Percentiles rank a stretch among this genome's conserved stretches.
phyloP scores from a whole-genome alignment of 1,140 invertebrate species.

The Ips typographus region DNA sequence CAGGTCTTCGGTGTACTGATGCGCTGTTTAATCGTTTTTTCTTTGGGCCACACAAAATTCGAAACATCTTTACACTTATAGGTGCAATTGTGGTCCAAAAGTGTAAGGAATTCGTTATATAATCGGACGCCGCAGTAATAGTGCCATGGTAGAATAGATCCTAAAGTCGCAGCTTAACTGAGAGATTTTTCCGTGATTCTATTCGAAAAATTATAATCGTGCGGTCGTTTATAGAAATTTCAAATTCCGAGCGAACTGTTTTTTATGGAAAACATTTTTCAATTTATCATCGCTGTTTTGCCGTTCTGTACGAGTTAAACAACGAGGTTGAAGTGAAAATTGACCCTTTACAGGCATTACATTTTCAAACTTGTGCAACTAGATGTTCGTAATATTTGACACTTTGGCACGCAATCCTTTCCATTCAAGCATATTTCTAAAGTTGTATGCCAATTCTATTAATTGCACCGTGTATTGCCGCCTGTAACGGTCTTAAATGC shows the following conservation, averaged over 20 bases:
- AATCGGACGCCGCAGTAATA: constrained; percentile 37
- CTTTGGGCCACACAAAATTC: constrained; percentile 16
- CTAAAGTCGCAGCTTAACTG: constrained; percentile 46
- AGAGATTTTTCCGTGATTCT: constrained; percentile 43
- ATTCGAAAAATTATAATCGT: neutral
- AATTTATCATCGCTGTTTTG: too few species aligned
- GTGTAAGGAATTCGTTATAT: neutral
- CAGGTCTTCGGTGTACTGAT: constrained; percentile 6
- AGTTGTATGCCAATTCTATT: neutral
- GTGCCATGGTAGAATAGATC: constrained; percentile 47
- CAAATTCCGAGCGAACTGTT: too few species aligned
- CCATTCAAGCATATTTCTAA: constrained; percentile 1
- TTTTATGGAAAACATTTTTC: too few species aligned
- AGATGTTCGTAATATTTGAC: too few species aligned
- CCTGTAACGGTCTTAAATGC: constrained; percentile 50
- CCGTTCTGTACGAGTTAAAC: too few species aligned
- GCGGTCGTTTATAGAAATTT: too few species aligned
- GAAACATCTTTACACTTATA: constrained; percentile 1
- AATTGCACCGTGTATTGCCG: constrained; percentile 13
- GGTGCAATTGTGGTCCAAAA: constrained; percentile 12
- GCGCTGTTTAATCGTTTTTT: neutral
- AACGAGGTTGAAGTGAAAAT: too few species aligned
- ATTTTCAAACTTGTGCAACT: too few species aligned
- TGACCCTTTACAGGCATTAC: too few species aligned
- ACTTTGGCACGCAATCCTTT: neutral